Evolutionary conservation across 2,113 vertebrate species (phyloP), one percentile per base, ranked within the genome.

Genomic region (Lates calcarifer): DNA sequence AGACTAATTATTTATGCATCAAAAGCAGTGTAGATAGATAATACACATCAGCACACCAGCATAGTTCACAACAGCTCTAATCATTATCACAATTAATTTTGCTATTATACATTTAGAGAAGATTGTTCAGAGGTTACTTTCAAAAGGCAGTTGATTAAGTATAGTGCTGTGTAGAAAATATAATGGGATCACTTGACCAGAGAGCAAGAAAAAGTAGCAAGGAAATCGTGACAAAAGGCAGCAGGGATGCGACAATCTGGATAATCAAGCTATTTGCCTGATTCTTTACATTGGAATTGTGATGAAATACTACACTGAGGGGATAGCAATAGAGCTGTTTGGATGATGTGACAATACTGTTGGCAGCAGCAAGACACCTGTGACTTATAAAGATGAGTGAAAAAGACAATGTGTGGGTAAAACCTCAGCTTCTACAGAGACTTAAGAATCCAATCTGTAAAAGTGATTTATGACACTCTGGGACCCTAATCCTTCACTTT

Each of bases 221-320:
- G 63, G 43, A 66, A 85, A 65, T 56, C n/a, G 26, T 37, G 77
- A 87, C 69, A 73, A 87, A 86, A 88, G 69, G 65, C 47, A 62
- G 78, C 47, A 29, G 77, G 68, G 60, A 74, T 61, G 69, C 2
- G 28, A 87, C 79, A 85, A 69, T 83, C 71, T 56, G 65, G 53
- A 83, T 87, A 71, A 86, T 87, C 69, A 70, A 74, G 64, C 70
- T 57, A 75, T 86, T 86, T 85, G 24, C 88, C 65, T 61, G 67
- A 70, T 72, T 68, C 45, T 61, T 81, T 56, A 83, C 17, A 47
- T 28, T 41, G 24, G 39, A 84, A 61, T 45, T 84, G 73, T 81
- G 81, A 92, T 86, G 78, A 87, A 88, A 91, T 56, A 62, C 80
- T 62, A 72, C 66, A 75, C 47, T 81, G 63, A 73, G 47, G 22